These are phyloP conservation scores for Hemicordylus capensis DNA, from an alignment of 2,113 vertebrate species.

Conservation along the genomic window DNA sequence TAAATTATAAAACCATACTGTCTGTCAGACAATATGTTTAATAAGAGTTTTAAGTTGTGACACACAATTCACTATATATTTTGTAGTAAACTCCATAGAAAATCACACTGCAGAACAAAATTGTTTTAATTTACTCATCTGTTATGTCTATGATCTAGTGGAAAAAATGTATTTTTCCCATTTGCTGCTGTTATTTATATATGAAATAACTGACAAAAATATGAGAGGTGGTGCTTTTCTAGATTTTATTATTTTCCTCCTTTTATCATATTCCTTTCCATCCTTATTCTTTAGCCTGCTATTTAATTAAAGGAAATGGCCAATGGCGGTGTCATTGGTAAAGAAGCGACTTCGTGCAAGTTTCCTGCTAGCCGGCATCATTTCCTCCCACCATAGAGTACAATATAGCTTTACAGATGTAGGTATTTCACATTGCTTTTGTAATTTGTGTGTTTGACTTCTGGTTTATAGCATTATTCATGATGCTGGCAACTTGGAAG, in stretches of 20 bases:
- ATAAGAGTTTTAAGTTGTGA: slow-evolving; percentile 23
- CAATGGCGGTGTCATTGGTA: slow-evolving; percentile 35
- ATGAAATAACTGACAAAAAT: neutral
- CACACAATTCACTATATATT: slow-evolving; percentile 43
- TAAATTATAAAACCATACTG: neutral
- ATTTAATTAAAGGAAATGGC: slow-evolving; percentile 40
- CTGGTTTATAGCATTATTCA: slow-evolving; percentile 61
- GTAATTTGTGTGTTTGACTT: neutral
- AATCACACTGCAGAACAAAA: slow-evolving; percentile 44
- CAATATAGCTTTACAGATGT: slow-evolving; percentile 68
- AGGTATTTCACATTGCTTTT: slow-evolving; percentile 64
- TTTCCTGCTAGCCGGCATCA: slow-evolving; percentile 41
- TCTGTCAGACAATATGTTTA: neutral
- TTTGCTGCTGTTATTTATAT: neutral
- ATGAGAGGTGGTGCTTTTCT: neutral
- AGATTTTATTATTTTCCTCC: slow-evolving; percentile 36
- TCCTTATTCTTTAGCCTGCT: slow-evolving; percentile 48
- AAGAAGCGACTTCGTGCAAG: slow-evolving; percentile 44
- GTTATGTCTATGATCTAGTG: slow-evolving; percentile 9
- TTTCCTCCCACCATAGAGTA: slow-evolving; percentile 43
- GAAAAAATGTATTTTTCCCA: neutral
- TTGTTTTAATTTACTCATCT: slow-evolving; percentile 51
- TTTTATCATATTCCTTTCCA: slow-evolving; percentile 59
- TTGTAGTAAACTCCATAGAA: slow-evolving; percentile 46
- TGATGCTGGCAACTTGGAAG: slow-evolving; percentile 69